Evolutionary conservation across 1,140 invertebrate genomes (phyloP).

Genomic region (Subanguina moxae): DNA sequence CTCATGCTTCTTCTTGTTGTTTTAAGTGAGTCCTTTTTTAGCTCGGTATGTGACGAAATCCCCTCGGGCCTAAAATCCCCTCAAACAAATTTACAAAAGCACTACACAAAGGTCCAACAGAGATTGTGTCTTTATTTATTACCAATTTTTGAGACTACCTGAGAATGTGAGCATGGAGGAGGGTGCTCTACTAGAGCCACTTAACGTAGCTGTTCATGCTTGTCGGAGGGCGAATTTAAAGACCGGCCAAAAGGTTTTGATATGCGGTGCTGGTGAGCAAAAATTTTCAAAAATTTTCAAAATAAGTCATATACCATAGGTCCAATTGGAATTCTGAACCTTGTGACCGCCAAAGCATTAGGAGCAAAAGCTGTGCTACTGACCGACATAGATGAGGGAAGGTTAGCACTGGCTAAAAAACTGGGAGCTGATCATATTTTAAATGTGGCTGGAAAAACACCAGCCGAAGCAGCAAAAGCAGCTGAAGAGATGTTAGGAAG

Average conservation of each 20-base stretch:
- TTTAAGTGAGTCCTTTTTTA: not conserved
- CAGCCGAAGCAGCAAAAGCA: not conserved
- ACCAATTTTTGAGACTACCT: not conserved
- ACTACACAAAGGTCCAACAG: too few species aligned
- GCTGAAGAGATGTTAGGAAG: not conserved
- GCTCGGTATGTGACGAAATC: not conserved
- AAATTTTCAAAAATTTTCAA: not conserved
- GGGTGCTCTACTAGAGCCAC: not conserved
- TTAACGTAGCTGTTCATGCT: not conserved
- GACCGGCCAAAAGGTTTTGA: not conserved
- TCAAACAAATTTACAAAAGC: too few species aligned
- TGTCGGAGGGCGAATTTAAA: not conserved
- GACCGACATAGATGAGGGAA: not conserved
- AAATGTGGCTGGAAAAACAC: not conserved
- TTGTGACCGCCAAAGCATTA: not conserved
- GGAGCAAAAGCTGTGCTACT: not conserved
- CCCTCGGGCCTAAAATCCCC: too few species aligned
- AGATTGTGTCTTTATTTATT: too few species aligned
- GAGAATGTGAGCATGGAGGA: constrained; percentile 1
- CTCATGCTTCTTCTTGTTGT: not conserved
- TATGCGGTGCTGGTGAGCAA: not conserved
- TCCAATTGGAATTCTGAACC: not conserved
- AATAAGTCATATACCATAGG: not conserved
- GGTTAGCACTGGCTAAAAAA: not conserved
- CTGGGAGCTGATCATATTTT: not conserved